A percentile compares a stretch with the other conserved stretches of the same genome.
Evolutionary conservation across 2,113 vertebrate species (phyloP).

Genomic region (Meriones unguiculatus): DNA sequence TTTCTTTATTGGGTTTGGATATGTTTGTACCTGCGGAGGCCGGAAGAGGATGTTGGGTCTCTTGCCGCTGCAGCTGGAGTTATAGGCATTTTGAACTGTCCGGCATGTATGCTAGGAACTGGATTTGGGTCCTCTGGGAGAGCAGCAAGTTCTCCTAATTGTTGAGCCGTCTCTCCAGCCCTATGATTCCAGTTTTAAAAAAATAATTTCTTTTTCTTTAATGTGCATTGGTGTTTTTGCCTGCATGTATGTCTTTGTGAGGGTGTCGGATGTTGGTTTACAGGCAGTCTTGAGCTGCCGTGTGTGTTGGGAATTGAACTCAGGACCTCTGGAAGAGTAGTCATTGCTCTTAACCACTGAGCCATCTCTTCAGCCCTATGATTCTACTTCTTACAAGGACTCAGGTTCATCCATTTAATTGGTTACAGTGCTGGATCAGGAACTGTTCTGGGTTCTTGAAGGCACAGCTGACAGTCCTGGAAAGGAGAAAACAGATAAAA

Average conservation of each 20-base stretch:
- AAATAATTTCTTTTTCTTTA: no score
- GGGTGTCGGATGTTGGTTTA: not conserved
- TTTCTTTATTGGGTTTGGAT: not conserved
- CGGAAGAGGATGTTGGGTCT: not conserved
- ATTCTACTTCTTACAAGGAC: not conserved
- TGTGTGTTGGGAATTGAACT: not conserved
- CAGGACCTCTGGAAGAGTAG: not conserved
- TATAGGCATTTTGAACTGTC: not conserved
- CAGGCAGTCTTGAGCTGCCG: not conserved
- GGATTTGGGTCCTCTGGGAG: not conserved
- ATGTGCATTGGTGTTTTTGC: no score
- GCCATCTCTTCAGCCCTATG: not conserved
- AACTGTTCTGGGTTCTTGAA: not conserved
- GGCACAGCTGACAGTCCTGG: not conserved
- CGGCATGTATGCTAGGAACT: not conserved
- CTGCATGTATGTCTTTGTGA: not conserved
- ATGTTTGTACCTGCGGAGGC: not conserved
- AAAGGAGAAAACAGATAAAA: constrained; percentile 34
- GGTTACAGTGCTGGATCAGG: constrained; percentile 9
- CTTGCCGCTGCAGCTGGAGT: not conserved
- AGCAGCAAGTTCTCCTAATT: not conserved
- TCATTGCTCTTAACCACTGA: not conserved
- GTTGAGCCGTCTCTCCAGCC: not conserved
- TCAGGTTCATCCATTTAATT: not conserved
- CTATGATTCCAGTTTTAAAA: not conserved